Conservation (phyloP, 2,888 invertebrate species). For the Drosophila buzzatii region DNA sequence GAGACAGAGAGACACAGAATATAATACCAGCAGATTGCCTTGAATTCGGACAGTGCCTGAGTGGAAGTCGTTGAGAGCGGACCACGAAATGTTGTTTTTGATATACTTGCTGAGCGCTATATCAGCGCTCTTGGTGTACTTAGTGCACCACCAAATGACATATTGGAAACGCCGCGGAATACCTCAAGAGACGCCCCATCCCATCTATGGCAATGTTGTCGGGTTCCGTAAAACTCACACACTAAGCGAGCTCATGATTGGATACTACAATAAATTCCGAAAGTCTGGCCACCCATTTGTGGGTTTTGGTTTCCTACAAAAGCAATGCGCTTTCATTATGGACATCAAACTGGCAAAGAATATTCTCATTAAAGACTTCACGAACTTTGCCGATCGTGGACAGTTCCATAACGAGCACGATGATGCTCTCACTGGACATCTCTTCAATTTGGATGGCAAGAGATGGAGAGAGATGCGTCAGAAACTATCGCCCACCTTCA, state of each 20-base stretch:
- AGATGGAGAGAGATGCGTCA: conserved; percentile 85
- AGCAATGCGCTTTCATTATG: conserved; percentile 54
- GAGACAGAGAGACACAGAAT: not conserved
- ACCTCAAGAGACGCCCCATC: conserved; percentile 54
- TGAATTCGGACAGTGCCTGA: not conserved
- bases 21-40: not conserved
- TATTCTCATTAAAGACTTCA: conserved; percentile 72
- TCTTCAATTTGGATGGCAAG: conserved; percentile 82
- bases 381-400: conserved; percentile 83
- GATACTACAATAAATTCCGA: conserved; percentile 59
- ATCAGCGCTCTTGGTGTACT: conserved; percentile 43
- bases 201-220: conserved; percentile 48
- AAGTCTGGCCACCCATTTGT: conserved; percentile 55
- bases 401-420: conserved; percentile 77
- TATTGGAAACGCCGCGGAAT: conserved; percentile 59
- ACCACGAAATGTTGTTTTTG: conserved; percentile 40
- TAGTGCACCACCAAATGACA: conserved; percentile 30
- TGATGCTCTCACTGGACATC: conserved; percentile 83
- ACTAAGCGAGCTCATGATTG: conserved; percentile 28
- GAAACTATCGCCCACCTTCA: conserved; percentile 83
- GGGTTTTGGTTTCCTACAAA: conserved; percentile 67
- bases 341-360: conserved; percentile 66
- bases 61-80: not conserved
- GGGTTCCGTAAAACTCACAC: conserved; percentile 49
- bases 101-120: conserved; percentile 50